A percentile compares a stretch with the other conserved stretches of the same genome.
Evolutionary conservation across 1,140 invertebrate species (phyloP).

Genomic region (Cyclargus thomasi): DNA sequence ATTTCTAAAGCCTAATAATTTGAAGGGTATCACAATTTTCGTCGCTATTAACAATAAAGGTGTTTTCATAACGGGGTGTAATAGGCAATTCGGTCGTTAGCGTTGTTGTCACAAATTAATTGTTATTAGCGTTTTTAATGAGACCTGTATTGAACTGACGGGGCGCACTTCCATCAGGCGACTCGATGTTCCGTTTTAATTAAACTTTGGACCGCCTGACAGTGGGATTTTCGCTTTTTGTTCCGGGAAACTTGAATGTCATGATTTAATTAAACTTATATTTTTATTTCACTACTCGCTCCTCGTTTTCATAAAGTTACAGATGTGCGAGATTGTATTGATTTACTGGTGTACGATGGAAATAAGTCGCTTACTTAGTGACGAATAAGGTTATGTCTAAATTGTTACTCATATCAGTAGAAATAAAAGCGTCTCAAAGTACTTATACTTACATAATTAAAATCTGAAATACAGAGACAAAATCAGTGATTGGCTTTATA

Average conservation of each 20-base stretch:
- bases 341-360: neutral
- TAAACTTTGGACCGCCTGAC: constrained; percentile 43
- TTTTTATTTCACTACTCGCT: constrained; percentile 5
- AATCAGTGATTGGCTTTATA: too few species aligned
- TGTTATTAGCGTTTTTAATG: constrained; percentile 63
- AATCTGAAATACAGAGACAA: too few species aligned
- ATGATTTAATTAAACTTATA: constrained; percentile 17
- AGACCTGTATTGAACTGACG: constrained; percentile 53
- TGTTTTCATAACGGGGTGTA: constrained; percentile 34
- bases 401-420: too few species aligned
- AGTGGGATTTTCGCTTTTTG: constrained; percentile 23
- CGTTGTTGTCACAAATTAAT: constrained; percentile 51
- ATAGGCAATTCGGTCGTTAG: constrained; percentile 40
- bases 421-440: too few species aligned
- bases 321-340: neutral
- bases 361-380: too few species aligned
- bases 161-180: constrained; percentile 32
- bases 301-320: neutral
- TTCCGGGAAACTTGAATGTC: constrained; percentile 19
- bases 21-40: constrained; percentile 12
- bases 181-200: constrained; percentile 56
- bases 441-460: too few species aligned
- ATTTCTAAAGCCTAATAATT: constrained; percentile 5
- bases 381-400: too few species aligned
- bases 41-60: constrained; percentile 13